Percentiles rank a stretch among this genome's conserved stretches.
Evolutionary conservation across 2,888 invertebrate genomes (phyloP).

Genomic region (Drosophila engyochracea): DNA sequence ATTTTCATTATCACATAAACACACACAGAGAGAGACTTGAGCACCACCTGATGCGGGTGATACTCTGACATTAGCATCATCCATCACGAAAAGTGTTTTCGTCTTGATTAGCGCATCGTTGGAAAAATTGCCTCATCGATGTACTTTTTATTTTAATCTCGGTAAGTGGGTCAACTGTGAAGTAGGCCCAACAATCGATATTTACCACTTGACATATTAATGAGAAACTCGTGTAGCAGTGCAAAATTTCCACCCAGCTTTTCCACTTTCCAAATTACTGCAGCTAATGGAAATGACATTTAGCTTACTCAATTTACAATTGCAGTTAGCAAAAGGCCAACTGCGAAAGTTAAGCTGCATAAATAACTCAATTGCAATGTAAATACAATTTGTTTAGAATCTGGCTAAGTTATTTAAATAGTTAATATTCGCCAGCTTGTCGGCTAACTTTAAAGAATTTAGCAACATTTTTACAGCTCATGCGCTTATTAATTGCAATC

Average conservation of each 20-base stretch:
- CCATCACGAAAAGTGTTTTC: constrained; percentile 61
- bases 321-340: constrained; percentile 23
- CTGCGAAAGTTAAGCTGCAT: background rate
- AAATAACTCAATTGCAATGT: constrained; percentile 6
- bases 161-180: constrained; percentile 46
- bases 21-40: constrained; percentile 6
- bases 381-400: background rate
- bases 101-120: constrained; percentile 63
- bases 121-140: constrained; percentile 8
- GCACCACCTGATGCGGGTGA: constrained; percentile 56
- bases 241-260: background rate
- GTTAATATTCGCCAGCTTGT: background rate
- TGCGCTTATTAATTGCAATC: constrained; percentile 13
- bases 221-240: constrained; percentile 29
- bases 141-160: constrained; percentile 39
- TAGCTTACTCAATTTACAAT: constrained; percentile 28
- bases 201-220: constrained; percentile 34
- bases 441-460: background rate
- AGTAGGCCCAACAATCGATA: constrained; percentile 13
- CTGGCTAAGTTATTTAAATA: constrained; percentile 6
- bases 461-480: background rate
- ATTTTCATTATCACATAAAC: constrained; percentile 62
- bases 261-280: constrained; percentile 9
- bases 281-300: constrained; percentile 53
- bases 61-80: constrained; percentile 56